Evolutionary conservation across 53 echinoderm and acorn worm species (phyloP).

Genomic region (Actinopyga echinites): DNA sequence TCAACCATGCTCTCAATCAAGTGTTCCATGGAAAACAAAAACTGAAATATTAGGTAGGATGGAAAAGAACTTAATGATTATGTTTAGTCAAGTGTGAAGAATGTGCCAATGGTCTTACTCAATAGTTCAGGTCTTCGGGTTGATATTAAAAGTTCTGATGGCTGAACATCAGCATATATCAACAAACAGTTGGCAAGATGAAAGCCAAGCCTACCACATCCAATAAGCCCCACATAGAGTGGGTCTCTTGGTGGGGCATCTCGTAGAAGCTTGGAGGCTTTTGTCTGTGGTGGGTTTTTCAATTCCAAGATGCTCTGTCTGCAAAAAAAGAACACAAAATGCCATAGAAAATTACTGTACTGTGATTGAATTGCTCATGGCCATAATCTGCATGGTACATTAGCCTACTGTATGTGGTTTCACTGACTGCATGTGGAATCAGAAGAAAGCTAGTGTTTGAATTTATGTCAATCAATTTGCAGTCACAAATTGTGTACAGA

Average conservation of each 20-base stretch:
- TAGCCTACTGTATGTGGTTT: too few species aligned
- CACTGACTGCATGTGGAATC: too few species aligned
- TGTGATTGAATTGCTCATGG: background rate
- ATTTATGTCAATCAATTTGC: too few species aligned
- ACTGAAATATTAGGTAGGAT: too few species aligned
- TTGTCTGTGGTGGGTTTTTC: slow-evolving; percentile 83
- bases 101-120: slow-evolving; percentile 36
- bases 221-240: slow-evolving; percentile 77
- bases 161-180: slow-evolving; percentile 83
- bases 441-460: too few species aligned
- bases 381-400: background rate
- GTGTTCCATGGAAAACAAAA: too few species aligned
- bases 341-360: background rate
- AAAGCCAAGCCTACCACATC: slow-evolving; percentile 86
- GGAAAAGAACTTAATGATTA: too few species aligned
- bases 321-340: background rate
- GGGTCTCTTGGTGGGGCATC: slow-evolving; percentile 87
- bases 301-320: slow-evolving; percentile 87
- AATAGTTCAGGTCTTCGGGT: slow-evolving; percentile 94
- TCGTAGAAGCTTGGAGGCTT: slow-evolving; percentile 94
- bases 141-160: slow-evolving; percentile 77
- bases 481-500: too few species aligned
- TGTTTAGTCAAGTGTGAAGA: too few species aligned
- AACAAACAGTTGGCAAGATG: slow-evolving; percentile 84
- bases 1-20: too few species aligned